These are phyloP conservation scores for Eupithecia tripunctaria DNA, from an alignment of 2,888 invertebrate species.

Conservation along the genomic window DNA sequence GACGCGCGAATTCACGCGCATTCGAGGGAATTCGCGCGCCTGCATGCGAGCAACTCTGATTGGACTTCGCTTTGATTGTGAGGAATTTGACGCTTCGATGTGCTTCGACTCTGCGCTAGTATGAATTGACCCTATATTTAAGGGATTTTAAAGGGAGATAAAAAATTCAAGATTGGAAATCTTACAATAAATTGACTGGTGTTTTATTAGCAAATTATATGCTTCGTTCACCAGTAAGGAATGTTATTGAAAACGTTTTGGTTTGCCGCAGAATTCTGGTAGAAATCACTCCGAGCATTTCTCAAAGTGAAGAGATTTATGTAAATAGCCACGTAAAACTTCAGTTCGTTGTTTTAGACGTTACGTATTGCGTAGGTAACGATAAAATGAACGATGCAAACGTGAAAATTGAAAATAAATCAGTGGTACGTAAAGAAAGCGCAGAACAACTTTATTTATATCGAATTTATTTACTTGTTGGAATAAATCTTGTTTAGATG, in stretches of 20 bases:
- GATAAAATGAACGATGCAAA: constrained; percentile 39
- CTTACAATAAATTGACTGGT: background rate
- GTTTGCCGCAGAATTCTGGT: constrained; percentile 15
- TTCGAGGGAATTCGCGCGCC: no score
- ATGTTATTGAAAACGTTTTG: constrained; percentile 1
- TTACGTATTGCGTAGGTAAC: constrained; percentile 33
- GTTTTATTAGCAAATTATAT: constrained; percentile 11
- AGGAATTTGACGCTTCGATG: no score
- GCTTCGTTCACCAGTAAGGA: constrained; percentile 12
- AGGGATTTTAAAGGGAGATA: no score
- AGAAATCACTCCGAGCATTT: constrained; percentile 32
- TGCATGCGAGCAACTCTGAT: no score
- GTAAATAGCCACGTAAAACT: constrained; percentile 37
- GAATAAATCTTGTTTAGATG: constrained; percentile 55
- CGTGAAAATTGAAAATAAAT: constrained; percentile 47
- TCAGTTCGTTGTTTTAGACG: constrained; percentile 33
- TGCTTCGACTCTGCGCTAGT: no score
- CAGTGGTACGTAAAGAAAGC: constrained; percentile 46
- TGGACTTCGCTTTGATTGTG: no score
- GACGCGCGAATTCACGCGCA: no score
- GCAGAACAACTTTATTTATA: constrained; percentile 48
- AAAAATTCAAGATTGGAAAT: background rate
- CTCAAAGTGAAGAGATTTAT: constrained; percentile 40
- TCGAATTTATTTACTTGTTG: constrained; percentile 53
- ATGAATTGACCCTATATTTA: no score